These are phyloP conservation scores for Empidonax traillii DNA, from an alignment of 2,113 vertebrate genomes.

Conservation along the genomic window DNA sequence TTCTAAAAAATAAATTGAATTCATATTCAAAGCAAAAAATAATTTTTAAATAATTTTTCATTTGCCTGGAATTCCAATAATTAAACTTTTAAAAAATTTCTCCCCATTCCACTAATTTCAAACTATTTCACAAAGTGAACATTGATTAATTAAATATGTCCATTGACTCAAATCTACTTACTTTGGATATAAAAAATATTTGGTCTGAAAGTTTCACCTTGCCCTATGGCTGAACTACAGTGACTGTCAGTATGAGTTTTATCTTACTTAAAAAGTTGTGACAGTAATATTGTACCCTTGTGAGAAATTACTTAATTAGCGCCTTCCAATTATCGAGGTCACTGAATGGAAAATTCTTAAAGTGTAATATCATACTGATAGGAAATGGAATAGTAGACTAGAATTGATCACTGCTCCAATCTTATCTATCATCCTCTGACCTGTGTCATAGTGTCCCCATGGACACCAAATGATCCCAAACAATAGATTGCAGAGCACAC, in stretches of 20 bases:
- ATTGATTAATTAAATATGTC: background rate
- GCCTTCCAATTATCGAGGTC: background rate
- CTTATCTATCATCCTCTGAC: background rate
- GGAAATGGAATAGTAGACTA: background rate
- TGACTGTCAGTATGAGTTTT: background rate
- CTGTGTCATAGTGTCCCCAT: background rate
- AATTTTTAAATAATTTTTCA: background rate
- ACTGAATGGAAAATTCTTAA: background rate
- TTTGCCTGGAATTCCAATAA: background rate
- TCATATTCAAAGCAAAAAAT: background rate
- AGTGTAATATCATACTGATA: background rate
- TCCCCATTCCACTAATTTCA: background rate
- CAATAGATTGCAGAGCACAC: background rate
- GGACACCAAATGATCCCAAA: background rate
- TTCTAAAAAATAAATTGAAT: background rate
- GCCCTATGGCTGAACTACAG: background rate
- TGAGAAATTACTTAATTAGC: slow-evolving; percentile 39
- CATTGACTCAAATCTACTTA: background rate
- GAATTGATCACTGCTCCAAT: background rate
- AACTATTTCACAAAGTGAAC: background rate
- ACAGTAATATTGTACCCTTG: background rate
- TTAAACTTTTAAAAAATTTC: background rate
- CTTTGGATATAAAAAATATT: background rate
- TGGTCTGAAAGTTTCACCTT: background rate
- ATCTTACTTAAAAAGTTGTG: background rate